Conservation (phyloP, 2,113 vertebrate species). For the Glareola pratincola region DNA sequence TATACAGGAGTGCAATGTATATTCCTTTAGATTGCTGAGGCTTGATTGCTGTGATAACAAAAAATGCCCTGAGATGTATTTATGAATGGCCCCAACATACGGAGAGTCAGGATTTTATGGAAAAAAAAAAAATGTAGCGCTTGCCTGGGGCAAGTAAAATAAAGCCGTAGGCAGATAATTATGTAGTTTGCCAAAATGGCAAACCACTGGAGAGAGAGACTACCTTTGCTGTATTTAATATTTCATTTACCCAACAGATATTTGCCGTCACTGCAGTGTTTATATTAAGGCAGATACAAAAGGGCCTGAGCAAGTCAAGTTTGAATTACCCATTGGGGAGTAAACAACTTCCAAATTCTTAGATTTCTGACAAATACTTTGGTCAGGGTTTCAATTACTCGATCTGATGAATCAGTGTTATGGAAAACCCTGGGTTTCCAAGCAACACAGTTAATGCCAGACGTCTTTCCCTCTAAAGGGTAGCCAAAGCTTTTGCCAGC, state of each 20-base stretch:
- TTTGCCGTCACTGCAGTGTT: constrained; percentile 38
- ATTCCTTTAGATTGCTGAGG: constrained; percentile 80
- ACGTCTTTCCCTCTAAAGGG: not conserved
- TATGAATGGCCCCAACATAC: constrained; percentile 55
- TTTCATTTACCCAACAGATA: not conserved
- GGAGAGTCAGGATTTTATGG: constrained; percentile 30
- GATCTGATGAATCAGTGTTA: not conserved
- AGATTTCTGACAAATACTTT: not conserved
- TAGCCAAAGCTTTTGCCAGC: not conserved
- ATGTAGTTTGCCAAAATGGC: not conserved
- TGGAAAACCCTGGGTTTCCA: not conserved
- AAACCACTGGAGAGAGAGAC: constrained; percentile 17
- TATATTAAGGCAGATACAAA: constrained; percentile 5
- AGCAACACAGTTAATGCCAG: not conserved
- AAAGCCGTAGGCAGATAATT: constrained; percentile 41
- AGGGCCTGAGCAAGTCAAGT: constrained; percentile 70
- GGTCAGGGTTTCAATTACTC: not conserved
- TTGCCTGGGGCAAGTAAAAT: constrained; percentile 68
- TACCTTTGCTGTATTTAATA: constrained; percentile 57
- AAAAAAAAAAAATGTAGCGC: constrained; percentile 6
- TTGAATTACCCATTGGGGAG: constrained; percentile 61
- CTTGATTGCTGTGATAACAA: constrained; percentile 76
- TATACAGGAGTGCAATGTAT: constrained; percentile 81
- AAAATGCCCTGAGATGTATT: constrained; percentile 73
- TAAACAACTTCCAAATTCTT: constrained; percentile 42